Conservation (phyloP, 2,113 vertebrate species). For the Lepus americanus region DNA sequence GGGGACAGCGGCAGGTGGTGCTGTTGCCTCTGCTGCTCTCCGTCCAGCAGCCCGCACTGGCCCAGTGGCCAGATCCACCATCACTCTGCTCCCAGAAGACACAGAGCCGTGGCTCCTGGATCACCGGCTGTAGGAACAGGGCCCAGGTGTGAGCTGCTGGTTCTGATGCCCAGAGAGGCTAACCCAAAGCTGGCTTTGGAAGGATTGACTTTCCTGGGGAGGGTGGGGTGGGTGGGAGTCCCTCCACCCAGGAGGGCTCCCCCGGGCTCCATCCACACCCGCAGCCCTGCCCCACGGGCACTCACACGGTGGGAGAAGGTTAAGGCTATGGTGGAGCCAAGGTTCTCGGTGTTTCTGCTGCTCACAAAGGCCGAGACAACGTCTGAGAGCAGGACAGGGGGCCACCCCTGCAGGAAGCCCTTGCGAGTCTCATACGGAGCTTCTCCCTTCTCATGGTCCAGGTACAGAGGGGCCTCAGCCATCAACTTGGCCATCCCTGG, state of each 20-base stretch:
- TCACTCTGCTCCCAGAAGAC: slow-evolving; percentile 85
- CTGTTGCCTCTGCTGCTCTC: slow-evolving; percentile 56
- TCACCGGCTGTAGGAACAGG: not conserved
- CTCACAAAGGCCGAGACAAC: slow-evolving; percentile 84
- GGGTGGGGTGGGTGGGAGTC: not conserved
- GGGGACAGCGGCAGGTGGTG: slow-evolving; percentile 87
- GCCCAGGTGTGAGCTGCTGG: not conserved
- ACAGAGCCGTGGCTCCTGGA: slow-evolving; percentile 63
- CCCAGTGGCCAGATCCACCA: slow-evolving; percentile 80
- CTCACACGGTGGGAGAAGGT: slow-evolving; percentile 84
- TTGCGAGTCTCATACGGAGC: not conserved
- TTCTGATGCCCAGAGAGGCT: not conserved
- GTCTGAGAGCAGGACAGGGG: slow-evolving; percentile 86
- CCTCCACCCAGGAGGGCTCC: not conserved
- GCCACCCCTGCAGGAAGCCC: too few relatives aligned
- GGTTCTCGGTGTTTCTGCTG: slow-evolving; percentile 79
- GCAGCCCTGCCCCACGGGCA: not conserved
- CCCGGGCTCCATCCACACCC: too few relatives aligned
- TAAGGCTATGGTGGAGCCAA: slow-evolving; percentile 82
- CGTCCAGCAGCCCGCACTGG: slow-evolving; percentile 83
- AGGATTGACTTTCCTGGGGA: not conserved
- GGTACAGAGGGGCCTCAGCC: slow-evolving; percentile 52
- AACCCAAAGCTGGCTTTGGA: not conserved
- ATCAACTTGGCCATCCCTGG: slow-evolving; percentile 78
- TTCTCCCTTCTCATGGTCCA: not conserved